phyloP scores from a whole-genome alignment of 1,140 invertebrate species.

The Apolygus lucorum region DNA sequence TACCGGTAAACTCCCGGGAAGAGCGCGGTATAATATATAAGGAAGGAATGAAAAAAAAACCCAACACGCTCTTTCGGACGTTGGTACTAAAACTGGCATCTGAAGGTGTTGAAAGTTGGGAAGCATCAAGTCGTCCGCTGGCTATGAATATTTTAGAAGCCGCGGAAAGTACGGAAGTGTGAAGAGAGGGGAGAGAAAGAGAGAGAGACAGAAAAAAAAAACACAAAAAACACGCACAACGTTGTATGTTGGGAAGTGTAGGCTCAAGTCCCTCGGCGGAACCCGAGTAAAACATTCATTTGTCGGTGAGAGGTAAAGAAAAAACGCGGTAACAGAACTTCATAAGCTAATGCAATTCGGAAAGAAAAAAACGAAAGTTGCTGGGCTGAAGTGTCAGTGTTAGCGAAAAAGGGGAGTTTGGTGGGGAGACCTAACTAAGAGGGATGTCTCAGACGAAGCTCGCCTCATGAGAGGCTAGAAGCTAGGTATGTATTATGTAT shows the following conservation, averaged over 20 bases:
- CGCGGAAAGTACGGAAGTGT: not conserved
- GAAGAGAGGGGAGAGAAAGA: not conserved
- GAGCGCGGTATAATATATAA: no score
- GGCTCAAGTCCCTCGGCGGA: conserved; percentile 1
- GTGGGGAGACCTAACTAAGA: conserved; percentile 2
- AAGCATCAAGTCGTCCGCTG: not conserved
- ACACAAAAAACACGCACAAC: not conserved
- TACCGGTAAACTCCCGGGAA: not conserved
- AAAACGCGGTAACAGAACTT: conserved; percentile 9
- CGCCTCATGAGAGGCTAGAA: conserved; percentile 8
- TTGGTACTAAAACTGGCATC: not conserved
- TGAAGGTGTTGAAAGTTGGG: conserved; percentile 2
- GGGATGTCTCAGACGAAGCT: conserved; percentile 12
- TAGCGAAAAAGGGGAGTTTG: not conserved
- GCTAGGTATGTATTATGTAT: conserved; percentile 10
- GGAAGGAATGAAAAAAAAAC: no score
- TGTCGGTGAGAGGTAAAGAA: conserved; percentile 5
- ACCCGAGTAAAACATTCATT: conserved; percentile 13
- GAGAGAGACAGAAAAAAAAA: not conserved
- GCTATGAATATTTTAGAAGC: not conserved
- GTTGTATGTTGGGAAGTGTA: not conserved
- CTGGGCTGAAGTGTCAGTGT: not conserved
- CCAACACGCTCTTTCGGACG: not conserved
- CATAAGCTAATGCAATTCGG: conserved; percentile 15
- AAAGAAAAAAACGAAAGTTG: not conserved